These are phyloP conservation scores for Lottia gigantea DNA, from an alignment of 2,888 invertebrate species.

Conservation along the genomic window DNA sequence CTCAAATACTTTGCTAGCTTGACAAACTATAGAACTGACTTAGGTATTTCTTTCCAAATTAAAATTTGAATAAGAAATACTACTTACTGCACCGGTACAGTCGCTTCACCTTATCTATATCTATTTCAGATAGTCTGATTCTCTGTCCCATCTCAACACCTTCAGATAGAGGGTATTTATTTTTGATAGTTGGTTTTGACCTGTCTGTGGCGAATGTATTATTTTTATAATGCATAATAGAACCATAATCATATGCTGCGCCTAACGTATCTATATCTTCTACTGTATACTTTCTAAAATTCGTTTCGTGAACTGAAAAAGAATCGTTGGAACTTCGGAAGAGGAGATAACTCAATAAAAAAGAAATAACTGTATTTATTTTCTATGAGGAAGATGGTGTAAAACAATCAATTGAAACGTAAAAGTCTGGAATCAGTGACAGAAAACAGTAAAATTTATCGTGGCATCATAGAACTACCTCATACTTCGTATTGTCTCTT, in stretches of 20 bases:
- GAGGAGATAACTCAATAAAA: too few relatives aligned
- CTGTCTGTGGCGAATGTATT: conserved; percentile 69
- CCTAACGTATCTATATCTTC: conserved; percentile 67
- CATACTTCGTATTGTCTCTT: too few relatives aligned
- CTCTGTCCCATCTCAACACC: conserved; percentile 69
- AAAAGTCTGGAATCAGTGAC: too few relatives aligned
- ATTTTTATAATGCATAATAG: conserved; percentile 81
- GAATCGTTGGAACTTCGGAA: too few relatives aligned
- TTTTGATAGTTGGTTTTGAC: conserved; percentile 66
- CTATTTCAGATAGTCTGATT: conserved; percentile 63
- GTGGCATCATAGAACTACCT: too few relatives aligned
- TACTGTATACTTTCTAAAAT: conserved; percentile 70
- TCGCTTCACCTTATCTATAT: conserved; percentile 67
- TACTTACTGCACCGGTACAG: conserved; percentile 62
- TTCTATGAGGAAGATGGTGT: too few relatives aligned
- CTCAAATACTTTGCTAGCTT: too few relatives aligned
- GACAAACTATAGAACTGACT: too few relatives aligned
- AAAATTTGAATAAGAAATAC: neutral
- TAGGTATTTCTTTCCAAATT: too few relatives aligned
- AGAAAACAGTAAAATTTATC: too few relatives aligned
- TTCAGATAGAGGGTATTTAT: conserved; percentile 28
- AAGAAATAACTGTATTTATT: too few relatives aligned
- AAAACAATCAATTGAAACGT: too few relatives aligned
- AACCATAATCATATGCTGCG: conserved; percentile 82
- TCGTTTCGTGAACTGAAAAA: conserved; percentile 68